Evolutionary conservation across 2,113 vertebrate species (phyloP).

Genomic region (Shinisaurus crocodilurus): DNA sequence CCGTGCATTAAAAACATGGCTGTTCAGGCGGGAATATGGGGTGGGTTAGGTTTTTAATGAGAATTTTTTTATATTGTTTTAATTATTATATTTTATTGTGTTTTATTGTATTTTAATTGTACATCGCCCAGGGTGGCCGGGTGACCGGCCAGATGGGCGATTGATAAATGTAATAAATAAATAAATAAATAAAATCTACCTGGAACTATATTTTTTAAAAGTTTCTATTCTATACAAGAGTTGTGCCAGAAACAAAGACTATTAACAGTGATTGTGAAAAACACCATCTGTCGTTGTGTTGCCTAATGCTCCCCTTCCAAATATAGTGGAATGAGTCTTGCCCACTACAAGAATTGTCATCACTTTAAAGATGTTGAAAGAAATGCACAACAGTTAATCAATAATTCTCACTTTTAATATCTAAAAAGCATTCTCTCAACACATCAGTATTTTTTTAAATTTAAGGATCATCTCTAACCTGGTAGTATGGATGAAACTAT

Average conservation of each 20-base stretch:
- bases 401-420: constrained; percentile 17
- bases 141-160: too few relatives aligned
- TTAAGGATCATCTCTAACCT: constrained; percentile 27
- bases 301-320: neutral
- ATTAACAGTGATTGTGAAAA: constrained; percentile 23
- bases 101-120: too few relatives aligned
- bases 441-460: neutral
- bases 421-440: neutral
- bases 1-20: too few relatives aligned
- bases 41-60: too few relatives aligned
- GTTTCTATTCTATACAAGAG: rapidly evolving
- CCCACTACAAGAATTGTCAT: constrained; percentile 43
- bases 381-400: constrained; percentile 50
- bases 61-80: too few relatives aligned
- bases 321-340: neutral
- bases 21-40: too few relatives aligned
- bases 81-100: too few relatives aligned
- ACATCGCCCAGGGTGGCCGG: too few relatives aligned
- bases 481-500: neutral
- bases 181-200: too few relatives aligned
- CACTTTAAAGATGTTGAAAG: constrained; percentile 42
- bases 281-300: neutral
- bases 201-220: neutral
- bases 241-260: rapidly evolving
- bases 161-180: too few relatives aligned